phyloP scores from a whole-genome alignment of 2,888 invertebrate species.

The Dermolepida albohirtum region DNA sequence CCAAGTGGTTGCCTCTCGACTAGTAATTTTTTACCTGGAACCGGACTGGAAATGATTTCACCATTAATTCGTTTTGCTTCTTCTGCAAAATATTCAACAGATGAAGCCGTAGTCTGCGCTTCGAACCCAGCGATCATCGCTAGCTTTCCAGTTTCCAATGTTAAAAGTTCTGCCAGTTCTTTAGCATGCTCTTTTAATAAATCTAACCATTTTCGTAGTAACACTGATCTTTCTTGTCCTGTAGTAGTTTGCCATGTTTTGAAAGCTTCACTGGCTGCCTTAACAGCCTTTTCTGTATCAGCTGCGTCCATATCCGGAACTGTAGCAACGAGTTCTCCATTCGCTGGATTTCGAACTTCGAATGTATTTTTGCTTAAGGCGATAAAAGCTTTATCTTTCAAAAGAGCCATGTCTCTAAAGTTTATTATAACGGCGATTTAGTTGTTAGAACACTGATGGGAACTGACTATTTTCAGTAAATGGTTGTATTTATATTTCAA shows the following conservation, averaged over 20 bases:
- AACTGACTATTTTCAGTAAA: too few relatives aligned
- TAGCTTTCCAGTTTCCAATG: constrained; percentile 92
- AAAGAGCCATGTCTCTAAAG: too few relatives aligned
- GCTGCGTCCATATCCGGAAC: constrained; percentile 86
- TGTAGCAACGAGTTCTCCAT: constrained; percentile 75
- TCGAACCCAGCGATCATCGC: constrained; percentile 88
- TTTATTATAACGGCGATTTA: too few relatives aligned
- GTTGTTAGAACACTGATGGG: too few relatives aligned
- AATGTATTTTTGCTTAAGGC: too few relatives aligned
- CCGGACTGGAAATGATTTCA: constrained; percentile 80
- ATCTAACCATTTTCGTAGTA: constrained; percentile 82
- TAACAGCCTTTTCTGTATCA: constrained; percentile 81
- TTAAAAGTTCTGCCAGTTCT: constrained; percentile 82
- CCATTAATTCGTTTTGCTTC: constrained; percentile 89
- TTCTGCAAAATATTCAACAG: constrained; percentile 96
- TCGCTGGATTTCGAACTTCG: constrained; percentile 67
- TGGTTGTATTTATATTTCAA: too few relatives aligned
- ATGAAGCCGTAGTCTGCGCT: constrained; percentile 90
- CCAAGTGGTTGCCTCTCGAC: constrained; percentile 90
- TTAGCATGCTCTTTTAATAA: constrained; percentile 79
- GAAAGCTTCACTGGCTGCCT: constrained; percentile 81
- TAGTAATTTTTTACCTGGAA: constrained; percentile 79
- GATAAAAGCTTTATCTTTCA: too few relatives aligned
- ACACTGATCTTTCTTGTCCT: constrained; percentile 77
- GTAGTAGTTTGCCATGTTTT: constrained; percentile 83